Evolutionary conservation across 2,113 vertebrate genomes (phyloP).

Genomic region (Axis porcinus): DNA sequence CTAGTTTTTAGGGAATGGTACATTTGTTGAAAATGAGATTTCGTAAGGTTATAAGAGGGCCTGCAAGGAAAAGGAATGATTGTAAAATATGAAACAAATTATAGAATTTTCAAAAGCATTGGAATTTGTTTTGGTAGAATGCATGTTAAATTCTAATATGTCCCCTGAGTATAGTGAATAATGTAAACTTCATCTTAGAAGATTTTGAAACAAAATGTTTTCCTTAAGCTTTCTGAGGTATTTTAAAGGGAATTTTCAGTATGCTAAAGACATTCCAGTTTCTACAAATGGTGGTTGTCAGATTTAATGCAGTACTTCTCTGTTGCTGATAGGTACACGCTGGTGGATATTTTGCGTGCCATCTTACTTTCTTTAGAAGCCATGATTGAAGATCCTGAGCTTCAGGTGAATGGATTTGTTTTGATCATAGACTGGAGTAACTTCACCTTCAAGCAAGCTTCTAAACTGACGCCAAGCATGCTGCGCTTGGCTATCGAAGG

Average conservation of each 20-base stretch:
- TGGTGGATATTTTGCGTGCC: conserved; percentile 97
- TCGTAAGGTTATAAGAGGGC: background rate
- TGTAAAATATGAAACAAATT: background rate
- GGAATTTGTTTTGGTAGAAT: background rate
- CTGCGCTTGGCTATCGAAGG: conserved; percentile 96
- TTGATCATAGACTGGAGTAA: conserved; percentile 99
- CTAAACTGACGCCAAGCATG: conserved; percentile 98
- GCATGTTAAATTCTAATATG: background rate
- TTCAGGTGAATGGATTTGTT: conserved; percentile 99
- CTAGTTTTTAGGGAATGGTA: background rate
- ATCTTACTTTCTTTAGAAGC: conserved; percentile 97
- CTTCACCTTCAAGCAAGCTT: conserved; percentile 99
- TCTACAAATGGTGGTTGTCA: background rate
- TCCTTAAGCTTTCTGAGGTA: background rate
- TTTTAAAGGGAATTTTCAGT: background rate
- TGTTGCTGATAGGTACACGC: conserved; percentile 87
- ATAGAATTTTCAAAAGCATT: background rate
- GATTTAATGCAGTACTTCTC: conserved; percentile 43
- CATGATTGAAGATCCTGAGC: conserved; percentile 98
- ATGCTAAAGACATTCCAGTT: background rate
- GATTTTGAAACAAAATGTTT: background rate
- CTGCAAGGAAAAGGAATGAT: background rate
- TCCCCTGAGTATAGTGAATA: background rate
- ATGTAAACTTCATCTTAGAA: background rate
- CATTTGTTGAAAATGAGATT: conserved; percentile 10